Evolutionary conservation across 2,888 invertebrate genomes (phyloP).

Genomic region (Dioctria rufipes): DNA sequence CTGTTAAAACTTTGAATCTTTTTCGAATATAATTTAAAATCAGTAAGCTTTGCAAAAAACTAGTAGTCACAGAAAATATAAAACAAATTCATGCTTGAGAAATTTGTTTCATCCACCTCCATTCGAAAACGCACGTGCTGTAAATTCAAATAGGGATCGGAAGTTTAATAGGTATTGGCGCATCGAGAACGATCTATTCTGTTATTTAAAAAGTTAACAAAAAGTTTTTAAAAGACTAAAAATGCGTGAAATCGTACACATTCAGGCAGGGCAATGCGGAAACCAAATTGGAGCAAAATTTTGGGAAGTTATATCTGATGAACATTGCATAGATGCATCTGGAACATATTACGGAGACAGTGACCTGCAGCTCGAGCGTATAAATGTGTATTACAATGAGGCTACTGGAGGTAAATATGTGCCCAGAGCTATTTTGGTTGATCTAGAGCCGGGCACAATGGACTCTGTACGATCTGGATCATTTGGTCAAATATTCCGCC

Average conservation of each 20-base stretch:
- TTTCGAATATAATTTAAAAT: too few species aligned
- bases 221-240: slow-evolving; percentile 65
- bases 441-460: slow-evolving; percentile 98
- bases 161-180: not conserved
- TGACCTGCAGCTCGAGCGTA: slow-evolving; percentile 93
- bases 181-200: not conserved
- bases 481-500: slow-evolving; percentile 94
- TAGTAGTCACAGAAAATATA: not conserved
- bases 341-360: slow-evolving; percentile 93
- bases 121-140: slow-evolving; percentile 20
- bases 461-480: slow-evolving; percentile 96
- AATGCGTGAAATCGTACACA: slow-evolving; percentile 97
- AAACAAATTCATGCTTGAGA: not conserved
- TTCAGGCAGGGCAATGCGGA: slow-evolving; percentile 96
- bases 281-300: slow-evolving; percentile 98
- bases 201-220: not conserved
- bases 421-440: slow-evolving; percentile 93
- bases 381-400: slow-evolving; percentile 97
- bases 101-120: slow-evolving; percentile 35
- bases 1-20: not conserved
- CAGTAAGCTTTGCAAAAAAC: not conserved
- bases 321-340: slow-evolving; percentile 94
- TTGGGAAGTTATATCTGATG: slow-evolving; percentile 97
- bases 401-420: slow-evolving; percentile 95
- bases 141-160: slow-evolving; percentile 29